phyloP scores from a whole-genome alignment of 2,113 vertebrate species.

The Phalacrocorax carbo region DNA sequence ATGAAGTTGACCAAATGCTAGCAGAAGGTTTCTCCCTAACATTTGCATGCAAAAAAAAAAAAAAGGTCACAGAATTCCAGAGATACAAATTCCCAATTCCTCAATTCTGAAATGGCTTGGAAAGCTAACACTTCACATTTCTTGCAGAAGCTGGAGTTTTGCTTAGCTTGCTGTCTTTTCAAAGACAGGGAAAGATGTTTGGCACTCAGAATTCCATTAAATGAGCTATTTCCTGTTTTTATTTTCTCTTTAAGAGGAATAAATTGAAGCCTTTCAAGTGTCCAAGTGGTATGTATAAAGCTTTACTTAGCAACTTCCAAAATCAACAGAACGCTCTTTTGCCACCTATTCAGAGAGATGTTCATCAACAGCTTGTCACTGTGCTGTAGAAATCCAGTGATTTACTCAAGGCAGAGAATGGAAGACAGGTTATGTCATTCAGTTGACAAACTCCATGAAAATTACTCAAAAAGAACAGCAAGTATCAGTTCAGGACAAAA shows the following conservation, averaged over 20 bases:
- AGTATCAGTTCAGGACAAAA: conserved; percentile 72
- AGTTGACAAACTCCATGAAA: not conserved
- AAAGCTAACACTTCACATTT: not conserved
- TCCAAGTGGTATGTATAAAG: not conserved
- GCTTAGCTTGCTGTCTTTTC: not conserved
- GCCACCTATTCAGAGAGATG: not conserved
- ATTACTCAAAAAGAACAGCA: not conserved
- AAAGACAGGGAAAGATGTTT: not conserved
- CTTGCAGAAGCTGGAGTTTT: not conserved
- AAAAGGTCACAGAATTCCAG: not conserved
- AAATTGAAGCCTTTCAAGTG: not conserved
- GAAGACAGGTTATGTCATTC: not conserved
- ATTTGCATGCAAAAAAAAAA: not conserved
- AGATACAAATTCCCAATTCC: not conserved
- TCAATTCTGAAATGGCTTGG: not conserved
- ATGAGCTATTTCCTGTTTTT: not conserved
- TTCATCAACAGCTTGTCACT: not conserved
- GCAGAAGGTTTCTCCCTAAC: not conserved
- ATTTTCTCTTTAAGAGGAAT: not conserved
- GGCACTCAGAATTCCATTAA: not conserved
- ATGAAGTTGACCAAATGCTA: not conserved
- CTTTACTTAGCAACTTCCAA: not conserved
- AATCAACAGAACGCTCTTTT: not conserved
- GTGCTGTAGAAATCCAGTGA: not conserved
- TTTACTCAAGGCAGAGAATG: not conserved